phyloP scores from a whole-genome alignment of 2,113 vertebrate species.

The Mastomys coucha region DNA sequence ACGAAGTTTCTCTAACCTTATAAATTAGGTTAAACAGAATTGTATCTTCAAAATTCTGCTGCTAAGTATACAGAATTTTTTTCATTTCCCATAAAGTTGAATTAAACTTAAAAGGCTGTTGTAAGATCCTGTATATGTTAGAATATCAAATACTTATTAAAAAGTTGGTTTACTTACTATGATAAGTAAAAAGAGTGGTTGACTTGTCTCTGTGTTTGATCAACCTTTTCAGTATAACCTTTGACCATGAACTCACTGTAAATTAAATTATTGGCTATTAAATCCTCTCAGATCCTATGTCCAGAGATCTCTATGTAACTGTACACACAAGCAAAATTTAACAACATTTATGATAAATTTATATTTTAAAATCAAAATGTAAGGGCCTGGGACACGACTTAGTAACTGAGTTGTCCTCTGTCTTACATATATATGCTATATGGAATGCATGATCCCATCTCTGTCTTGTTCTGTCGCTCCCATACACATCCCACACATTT shows the following conservation, averaged over 20 bases:
- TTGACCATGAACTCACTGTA: background rate
- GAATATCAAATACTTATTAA: constrained; percentile 25
- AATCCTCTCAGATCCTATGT: background rate
- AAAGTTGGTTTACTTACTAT: background rate
- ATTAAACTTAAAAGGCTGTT: constrained; percentile 20
- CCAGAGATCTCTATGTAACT: background rate
- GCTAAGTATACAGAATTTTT: background rate
- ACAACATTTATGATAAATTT: background rate
- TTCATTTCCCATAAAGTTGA: constrained; percentile 33
- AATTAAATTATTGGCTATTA: background rate
- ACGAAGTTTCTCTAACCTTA: background rate
- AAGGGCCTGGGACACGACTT: background rate
- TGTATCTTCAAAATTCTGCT: background rate
- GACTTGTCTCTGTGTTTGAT: constrained; percentile 6
- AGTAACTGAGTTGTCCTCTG: background rate
- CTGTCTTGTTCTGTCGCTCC: background rate
- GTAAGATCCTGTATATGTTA: background rate
- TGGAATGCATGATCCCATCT: background rate
- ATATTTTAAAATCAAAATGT: constrained; percentile 10
- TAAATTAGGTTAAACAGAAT: background rate
- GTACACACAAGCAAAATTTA: constrained; percentile 12
- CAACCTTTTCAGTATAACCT: constrained; percentile 4
- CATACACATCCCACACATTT: background rate
- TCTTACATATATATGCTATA: too few species aligned
- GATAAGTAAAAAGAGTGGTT: background rate